Base-by-base conservation (phyloP, 2,888 invertebrate genomes). In the Thymelicus lineola region DNA sequence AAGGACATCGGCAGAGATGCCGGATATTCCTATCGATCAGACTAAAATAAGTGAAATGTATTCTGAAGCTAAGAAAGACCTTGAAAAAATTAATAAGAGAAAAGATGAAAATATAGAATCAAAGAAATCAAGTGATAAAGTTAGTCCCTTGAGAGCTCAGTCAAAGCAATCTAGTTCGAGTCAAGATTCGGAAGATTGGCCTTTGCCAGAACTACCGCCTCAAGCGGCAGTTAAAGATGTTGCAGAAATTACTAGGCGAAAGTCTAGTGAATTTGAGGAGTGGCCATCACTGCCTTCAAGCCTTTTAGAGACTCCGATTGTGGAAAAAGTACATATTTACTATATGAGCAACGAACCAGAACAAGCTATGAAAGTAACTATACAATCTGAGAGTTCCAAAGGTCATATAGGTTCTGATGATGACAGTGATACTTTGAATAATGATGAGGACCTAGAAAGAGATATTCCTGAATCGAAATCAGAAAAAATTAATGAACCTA, bases 201-300 rank as follows among this genome's bases (percentile, higher is more conserved):
- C 96, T 0, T 83, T 96, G 50, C 96, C 96, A 0, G 96, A 96
- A 79, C 94, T 96, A 71, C 96, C 96, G 0, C 95, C 96, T 0
- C 94, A 93, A 76, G 84, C 85, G 71, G 84, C 82, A 0, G 77
- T 86, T 0, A 88, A 87, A 77, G 78, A 80, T 53, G 74, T 88
- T 79, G 76, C 88, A 76, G 75, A 86, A 77, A 75, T 79, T 42
- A 83, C 79, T 55, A 82, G 94, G 74, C 86, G 88, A 73, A 88
- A 86, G 75, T 95, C 95, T 12, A 96, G 96, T 83, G 96, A 96
- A 75, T 96, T 96, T 7, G 96, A 97, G 76, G 96, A 96, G 76
- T 97, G 97, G 97, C 97, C 97, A 0, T 97, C 97, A 55, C 96
- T 97, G 0, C 97, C 97, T 9, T 96, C 96, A 0, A 95, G 95